phyloP scores from a whole-genome alignment of 37 sponge, comb jelly and placozoan genomes.

The Axinella damicornis region DNA sequence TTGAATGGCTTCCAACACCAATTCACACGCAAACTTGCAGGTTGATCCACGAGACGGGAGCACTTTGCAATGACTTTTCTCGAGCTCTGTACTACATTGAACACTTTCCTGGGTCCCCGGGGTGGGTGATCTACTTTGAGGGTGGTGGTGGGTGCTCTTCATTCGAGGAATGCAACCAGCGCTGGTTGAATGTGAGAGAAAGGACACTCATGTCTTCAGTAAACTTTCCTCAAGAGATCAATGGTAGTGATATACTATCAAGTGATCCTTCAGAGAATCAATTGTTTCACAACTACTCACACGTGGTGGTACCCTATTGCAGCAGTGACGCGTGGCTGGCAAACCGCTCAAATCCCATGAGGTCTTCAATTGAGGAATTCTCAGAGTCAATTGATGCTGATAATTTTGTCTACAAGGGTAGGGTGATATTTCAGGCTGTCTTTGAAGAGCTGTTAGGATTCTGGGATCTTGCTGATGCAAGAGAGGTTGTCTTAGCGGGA shows the following conservation, averaged over 20 bases:
- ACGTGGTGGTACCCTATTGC: constrained; percentile 81
- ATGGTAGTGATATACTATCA: constrained; percentile 68
- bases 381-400: neutral
- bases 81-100: constrained; percentile 37
- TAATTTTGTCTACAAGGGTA: constrained; percentile 57
- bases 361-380: neutral
- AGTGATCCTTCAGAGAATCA: constrained; percentile 32
- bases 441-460: constrained; percentile 31
- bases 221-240: constrained; percentile 1
- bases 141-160: constrained; percentile 85
- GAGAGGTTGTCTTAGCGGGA: constrained; percentile 65
- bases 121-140: constrained; percentile 81
- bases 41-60: neutral
- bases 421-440: constrained; percentile 46
- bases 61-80: constrained; percentile 74
- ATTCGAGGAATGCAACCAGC: constrained; percentile 64
- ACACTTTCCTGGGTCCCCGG: neutral
- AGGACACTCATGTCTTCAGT: constrained; percentile 58
- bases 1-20: neutral
- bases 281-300: constrained; percentile 48
- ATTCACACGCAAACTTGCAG: neutral
- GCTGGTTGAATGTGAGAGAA: constrained; percentile 1
- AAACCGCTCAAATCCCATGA: constrained; percentile 12
- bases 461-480: constrained; percentile 28
- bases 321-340: constrained; percentile 76